Evolutionary conservation across 2,113 vertebrate genomes (phyloP).

Genomic region (Triplophysa dalaica): DNA sequence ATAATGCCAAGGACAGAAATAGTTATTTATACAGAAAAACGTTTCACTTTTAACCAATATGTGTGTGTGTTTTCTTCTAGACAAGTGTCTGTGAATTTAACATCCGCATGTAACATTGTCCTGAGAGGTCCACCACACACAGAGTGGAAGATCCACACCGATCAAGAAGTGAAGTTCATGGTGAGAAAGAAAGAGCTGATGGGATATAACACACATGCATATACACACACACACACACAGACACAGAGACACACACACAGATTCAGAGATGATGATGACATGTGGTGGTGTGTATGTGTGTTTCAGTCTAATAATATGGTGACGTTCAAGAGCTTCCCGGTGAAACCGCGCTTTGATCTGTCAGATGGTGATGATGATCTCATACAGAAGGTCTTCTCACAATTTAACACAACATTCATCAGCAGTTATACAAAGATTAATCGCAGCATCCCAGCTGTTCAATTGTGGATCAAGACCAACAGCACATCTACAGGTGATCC

Average conservation of each 20-base stretch:
- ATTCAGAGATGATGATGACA: too few species aligned
- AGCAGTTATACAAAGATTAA: slow-evolving; percentile 72
- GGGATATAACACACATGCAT: too few species aligned
- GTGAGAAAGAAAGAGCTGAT: slow-evolving; percentile 6
- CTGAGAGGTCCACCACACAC: slow-evolving; percentile 71
- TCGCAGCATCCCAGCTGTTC: slow-evolving; percentile 27
- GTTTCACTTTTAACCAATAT: too few species aligned
- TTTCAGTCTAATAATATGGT: slow-evolving; percentile 72
- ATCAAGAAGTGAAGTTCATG: rapidly evolving
- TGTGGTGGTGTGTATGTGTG: slow-evolving; percentile 9
- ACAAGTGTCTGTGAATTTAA: slow-evolving; percentile 59
- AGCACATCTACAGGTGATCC: slow-evolving; percentile 50
- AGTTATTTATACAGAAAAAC: too few species aligned
- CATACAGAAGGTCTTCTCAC: slow-evolving; percentile 47
- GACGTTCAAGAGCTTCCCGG: rapidly evolving
- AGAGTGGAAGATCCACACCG: slow-evolving; percentile 60
- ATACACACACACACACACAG: too few species aligned
- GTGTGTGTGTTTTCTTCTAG: slow-evolving; percentile 58
- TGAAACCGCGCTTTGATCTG: rapidly evolving
- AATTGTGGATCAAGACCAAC: slow-evolving; percentile 56
- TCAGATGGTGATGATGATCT: slow-evolving; percentile 59
- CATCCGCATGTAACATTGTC: slow-evolving; percentile 47
- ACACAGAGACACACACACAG: too few species aligned
- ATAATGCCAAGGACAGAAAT: too few species aligned
- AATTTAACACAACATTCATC: slow-evolving; percentile 57